Conservation (phyloP, 2,113 vertebrate species). For the Phalacrocorax carbo region DNA sequence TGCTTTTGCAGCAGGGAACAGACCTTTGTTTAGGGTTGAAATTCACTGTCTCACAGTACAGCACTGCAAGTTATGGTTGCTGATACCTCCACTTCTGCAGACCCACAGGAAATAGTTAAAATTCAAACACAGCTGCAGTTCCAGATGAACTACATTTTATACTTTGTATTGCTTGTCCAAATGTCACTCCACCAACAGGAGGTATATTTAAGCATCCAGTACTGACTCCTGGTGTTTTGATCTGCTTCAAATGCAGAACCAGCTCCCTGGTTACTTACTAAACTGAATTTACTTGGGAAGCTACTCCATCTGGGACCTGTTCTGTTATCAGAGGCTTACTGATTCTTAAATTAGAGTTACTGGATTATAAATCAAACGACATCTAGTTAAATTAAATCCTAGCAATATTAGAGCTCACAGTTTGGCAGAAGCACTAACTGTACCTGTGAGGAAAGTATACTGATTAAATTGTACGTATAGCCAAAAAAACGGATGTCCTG, state of each 20-base stretch:
- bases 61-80: neutral
- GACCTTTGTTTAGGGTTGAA: neutral
- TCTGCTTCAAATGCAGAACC: neutral
- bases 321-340: neutral
- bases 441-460: neutral
- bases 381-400: neutral
- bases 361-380: neutral
- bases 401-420: neutral
- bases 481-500: neutral
- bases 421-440: neutral
- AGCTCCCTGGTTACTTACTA: neutral
- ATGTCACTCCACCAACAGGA: neutral
- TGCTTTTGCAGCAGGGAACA: neutral
- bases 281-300: neutral
- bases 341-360: neutral
- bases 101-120: neutral
- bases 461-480: neutral
- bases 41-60: too few relatives aligned
- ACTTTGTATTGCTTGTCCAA: neutral
- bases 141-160: neutral
- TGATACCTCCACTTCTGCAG: neutral
- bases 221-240: neutral
- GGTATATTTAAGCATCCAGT: neutral
- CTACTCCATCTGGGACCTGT: neutral
- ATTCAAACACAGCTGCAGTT: neutral